Evolutionary conservation across 2,797 vertebrate genomes (phyloP).

Genomic region (Lepilemur ruficaudatus): DNA sequence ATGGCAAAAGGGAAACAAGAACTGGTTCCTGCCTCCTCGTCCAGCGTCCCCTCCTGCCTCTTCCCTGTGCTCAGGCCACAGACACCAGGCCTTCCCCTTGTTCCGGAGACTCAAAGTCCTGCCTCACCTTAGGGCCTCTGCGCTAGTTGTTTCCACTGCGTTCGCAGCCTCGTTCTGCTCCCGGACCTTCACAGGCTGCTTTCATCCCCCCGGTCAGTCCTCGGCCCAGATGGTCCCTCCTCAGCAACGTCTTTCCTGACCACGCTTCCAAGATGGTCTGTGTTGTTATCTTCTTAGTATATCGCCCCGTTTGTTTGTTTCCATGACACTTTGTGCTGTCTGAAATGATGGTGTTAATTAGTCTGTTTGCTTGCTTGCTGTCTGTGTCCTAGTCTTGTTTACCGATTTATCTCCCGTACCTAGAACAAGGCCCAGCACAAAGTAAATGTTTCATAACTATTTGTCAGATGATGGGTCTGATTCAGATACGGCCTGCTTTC

Average conservation of each 20-base stretch:
- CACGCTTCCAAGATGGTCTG: not conserved
- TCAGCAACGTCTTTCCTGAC: not conserved
- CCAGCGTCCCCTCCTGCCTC: not conserved
- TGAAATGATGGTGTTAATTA: not conserved
- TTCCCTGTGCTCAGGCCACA: not conserved
- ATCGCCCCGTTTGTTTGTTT: not conserved
- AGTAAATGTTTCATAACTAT: not conserved
- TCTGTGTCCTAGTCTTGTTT: not conserved
- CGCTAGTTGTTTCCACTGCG: accelerated
- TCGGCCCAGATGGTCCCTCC: not conserved
- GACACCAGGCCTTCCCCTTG: not conserved
- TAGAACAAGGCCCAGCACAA: not conserved
- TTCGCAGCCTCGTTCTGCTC: not conserved
- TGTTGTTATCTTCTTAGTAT: not conserved
- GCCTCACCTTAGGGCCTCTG: not conserved
- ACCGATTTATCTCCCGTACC: not conserved
- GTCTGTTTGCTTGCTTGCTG: not conserved
- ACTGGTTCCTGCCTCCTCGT: not conserved
- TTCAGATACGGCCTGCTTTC: not conserved
- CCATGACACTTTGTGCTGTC: not conserved
- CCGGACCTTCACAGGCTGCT: not conserved
- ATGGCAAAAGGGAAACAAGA: not conserved
- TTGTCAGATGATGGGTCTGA: not conserved
- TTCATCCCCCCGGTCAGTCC: not conserved
- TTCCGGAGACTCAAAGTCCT: not conserved